Evolutionary conservation across 35 echinoderm and acorn worm species (phyloP), one percentile per base, ranked within the genome.

Genomic region (Strongylocentrotus purpuratus): DNA sequence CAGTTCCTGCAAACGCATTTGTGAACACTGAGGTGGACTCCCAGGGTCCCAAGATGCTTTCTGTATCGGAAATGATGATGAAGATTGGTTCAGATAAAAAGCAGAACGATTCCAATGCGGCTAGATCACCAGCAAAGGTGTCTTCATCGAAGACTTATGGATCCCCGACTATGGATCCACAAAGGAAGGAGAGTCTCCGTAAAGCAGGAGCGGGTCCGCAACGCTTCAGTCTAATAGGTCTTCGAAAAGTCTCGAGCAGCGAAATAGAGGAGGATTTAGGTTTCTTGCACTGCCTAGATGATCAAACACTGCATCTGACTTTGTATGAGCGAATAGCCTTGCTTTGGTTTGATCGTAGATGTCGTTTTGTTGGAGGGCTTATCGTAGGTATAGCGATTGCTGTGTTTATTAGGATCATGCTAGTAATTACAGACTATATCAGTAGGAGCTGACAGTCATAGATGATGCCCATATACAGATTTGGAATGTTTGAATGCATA

Each of bases 1-100:
- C 17, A 33, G 70, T 94, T 18, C 91, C 91, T 45, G 55, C 90
- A 4, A 87, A 93, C 87, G 91, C 95, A 14, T 94, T 94, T 47
- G 71, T 61, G 0, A 96, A 78, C 31, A 70, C 90, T 47, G 46
- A 33, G 12, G 18, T 25, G 22, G 60, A 32, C 18, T 45, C 2
- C 32, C 11, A 46, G 14, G 33, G 45, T 12, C 88, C 97, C 28
- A 98, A 98, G 46, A 96, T 98, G 96, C 92, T 96, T 45, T 86
- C 95, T 45, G 93, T 98, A 28, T 87, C 95, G 0, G 96, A 97
- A n/a, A 95, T 98, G 96, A 98, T 98, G 96, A 47, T 98, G 93
- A 98, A 98, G 95, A 91, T 98, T 2, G 33, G 88, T 71, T 48
- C 92, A 18, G 97, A 96, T 4, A 97, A 93, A 33, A 48, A 48